Base-by-base conservation (phyloP, 2,888 invertebrate genomes). In the Drosophila borborema region DNA sequence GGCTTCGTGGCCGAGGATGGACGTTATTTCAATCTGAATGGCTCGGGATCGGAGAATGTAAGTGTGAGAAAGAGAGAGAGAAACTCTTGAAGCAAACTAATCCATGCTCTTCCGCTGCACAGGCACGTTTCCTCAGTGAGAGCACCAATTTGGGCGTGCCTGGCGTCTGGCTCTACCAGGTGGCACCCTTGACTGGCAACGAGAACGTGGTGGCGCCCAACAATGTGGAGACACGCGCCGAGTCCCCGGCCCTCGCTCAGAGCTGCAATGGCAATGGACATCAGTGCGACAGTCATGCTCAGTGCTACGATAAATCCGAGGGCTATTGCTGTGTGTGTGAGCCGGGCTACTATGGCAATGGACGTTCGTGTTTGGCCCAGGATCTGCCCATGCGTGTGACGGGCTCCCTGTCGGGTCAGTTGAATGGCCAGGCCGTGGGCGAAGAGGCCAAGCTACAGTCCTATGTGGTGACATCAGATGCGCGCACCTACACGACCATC, bases 261-360 rank as follows among this genome's bases (percentile, higher is more conserved):
- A 85, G 83, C 31, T 96, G 96, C 82, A 94, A 94, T 5, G 94
- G 95, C 48, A 95, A 95, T 62, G 96, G 95, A 0, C 94, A 96
- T 9, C 95, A 95, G 49, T 99, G 99, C 90, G 97, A 98, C 91
- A 95, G 95, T 49, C 95, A 96, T 85, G 98, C 98, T 0, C 94
- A 94, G 62, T 99, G 99, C 92, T 94, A 95, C 8, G 98, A 99
- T 92, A 96, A 96, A 89, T 94, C 95, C 58, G 94, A 94, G 40
- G 99, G 99, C 10, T 98, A 96, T 91, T 99, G 99, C 91, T 99
- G 99, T 92, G 94, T 95, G 74, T 99, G 99, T 92, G 94, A 95
- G 43, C 93, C 94, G n/a, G 97, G 96, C 8, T 98, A 94, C 93
- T 98, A 97, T 91, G 99, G 99, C 73, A 99, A 99, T 91, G 99